Percentiles rank a stretch among this genome's conserved stretches.
Conservation (phyloP, 2,797 vertebrate genomes). For the Distichodus sexfasciatus region DNA sequence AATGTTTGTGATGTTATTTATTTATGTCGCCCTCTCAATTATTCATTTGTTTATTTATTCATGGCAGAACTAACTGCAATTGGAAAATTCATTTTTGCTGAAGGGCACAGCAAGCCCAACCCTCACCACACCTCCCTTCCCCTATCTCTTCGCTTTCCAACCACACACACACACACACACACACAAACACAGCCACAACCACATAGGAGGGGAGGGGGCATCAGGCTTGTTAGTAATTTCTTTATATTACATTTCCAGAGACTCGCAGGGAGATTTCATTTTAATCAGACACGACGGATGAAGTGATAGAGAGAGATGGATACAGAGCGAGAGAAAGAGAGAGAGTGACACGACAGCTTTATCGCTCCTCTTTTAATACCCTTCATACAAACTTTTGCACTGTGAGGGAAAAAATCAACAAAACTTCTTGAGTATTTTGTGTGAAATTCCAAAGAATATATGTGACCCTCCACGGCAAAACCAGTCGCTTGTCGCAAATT, state of each 20-base stretch:
- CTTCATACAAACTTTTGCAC: slow-evolving; percentile 23
- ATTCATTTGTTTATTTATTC: slow-evolving; percentile 89
- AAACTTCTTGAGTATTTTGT: slow-evolving; percentile 29
- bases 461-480: too few relatives aligned
- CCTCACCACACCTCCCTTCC: slow-evolving; percentile 40
- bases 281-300: slow-evolving; percentile 64
- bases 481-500: too few relatives aligned
- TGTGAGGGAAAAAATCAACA: slow-evolving; percentile 23
- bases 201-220: slow-evolving; percentile 53
- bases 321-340: slow-evolving; percentile 43
- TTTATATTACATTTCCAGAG: slow-evolving; percentile 69
- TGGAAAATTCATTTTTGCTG: slow-evolving; percentile 85
- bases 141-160: too few relatives aligned
- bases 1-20: slow-evolving; percentile 88
- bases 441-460: too few relatives aligned
- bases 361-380: slow-evolving; percentile 32
- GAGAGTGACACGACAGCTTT: slow-evolving; percentile 39
- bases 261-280: slow-evolving; percentile 67
- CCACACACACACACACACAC: slow-evolving; percentile 34
- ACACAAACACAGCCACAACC: slow-evolving; percentile 56
- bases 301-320: slow-evolving; percentile 40
- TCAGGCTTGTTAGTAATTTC: slow-evolving; percentile 75
- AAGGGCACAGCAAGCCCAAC: slow-evolving; percentile 73
- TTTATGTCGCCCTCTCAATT: slow-evolving; percentile 85
- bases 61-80: slow-evolving; percentile 82